These are phyloP conservation scores for Isoperla grammatica DNA, from an alignment of 2,888 invertebrate genomes.

Conservation along the genomic window DNA sequence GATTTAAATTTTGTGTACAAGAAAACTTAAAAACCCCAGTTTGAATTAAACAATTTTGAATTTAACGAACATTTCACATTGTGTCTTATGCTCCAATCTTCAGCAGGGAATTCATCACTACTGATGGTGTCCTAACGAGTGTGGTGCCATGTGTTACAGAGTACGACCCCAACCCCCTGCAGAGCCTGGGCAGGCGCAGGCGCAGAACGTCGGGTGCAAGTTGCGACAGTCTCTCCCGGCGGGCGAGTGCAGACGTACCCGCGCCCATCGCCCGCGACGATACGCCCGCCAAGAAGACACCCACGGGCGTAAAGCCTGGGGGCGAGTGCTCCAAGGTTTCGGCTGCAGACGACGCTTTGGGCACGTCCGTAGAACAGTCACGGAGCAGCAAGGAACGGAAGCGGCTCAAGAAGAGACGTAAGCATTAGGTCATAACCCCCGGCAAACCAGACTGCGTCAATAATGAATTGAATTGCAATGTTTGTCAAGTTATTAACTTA, in stretches of 20 bases:
- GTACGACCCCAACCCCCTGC: constrained; percentile 74
- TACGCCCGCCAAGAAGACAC: neutral
- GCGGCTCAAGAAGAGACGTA: constrained; percentile 61
- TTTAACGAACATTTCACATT: no score
- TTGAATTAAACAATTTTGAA: no score
- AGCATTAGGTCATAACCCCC: no score
- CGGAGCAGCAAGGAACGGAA: constrained; percentile 44
- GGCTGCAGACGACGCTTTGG: neutral
- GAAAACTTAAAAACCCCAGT: no score
- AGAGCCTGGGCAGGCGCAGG: constrained; percentile 69
- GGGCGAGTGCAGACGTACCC: constrained; percentile 20
- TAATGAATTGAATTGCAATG: no score
- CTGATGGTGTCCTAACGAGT: neutral
- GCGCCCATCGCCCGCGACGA: neutral
- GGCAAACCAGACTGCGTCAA: no score
- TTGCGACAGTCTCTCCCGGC: constrained; percentile 48
- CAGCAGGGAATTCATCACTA: no score
- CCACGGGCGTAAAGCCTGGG: constrained; percentile 40
- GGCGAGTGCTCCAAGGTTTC: constrained; percentile 39
- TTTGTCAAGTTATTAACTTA: no score
- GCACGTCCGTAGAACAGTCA: neutral
- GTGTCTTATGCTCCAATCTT: no score
- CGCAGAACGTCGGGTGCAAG: constrained; percentile 61
- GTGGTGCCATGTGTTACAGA: constrained; percentile 51
- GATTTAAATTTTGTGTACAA: no score